Evolutionary conservation across 2,797 vertebrate genomes (phyloP), one percentile per base, ranked within the genome.

Genomic region (Acanthopagrus latus): DNA sequence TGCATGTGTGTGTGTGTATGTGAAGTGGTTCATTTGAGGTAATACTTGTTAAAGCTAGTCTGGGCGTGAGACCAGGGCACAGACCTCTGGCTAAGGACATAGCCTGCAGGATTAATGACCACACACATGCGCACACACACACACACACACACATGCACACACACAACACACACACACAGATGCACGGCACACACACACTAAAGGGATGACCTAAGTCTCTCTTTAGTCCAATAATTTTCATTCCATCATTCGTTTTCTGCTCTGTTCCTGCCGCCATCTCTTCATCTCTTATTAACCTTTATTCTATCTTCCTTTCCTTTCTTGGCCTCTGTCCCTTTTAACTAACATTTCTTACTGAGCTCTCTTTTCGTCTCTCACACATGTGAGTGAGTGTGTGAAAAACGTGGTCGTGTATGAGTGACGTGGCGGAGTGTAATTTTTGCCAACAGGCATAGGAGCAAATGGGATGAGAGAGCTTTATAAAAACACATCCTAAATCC

Each of bases 401-500:
- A 62, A 65, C 62, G 38, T 52, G 29, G 52, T 58, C 38, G 16
- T 51, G 57, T 25, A 46, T 56, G 80, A 82, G 60, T 82, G 86
- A 68, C 2, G 11, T 71, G 65, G 71, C 58, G 54, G 78, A 65
- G 76, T 82, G 75, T 77, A 71, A 74, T 72, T 78, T 88, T 81
- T 81, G 58, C 80, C 67, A 58, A 60, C 8, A 7, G 81, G 46
- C 13, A 72, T n/a, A 76, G 43, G 20, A 80, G 58, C 47, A 82
- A 86, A 89, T 78, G 64, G 70, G 58, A 71, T 48, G 27, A 71
- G 71, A 59, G 71, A 62, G 78, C 70, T 89, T 75, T 63, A 77
- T 77, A 78, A 82, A 89, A 91, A 78, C 55, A 54, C 82, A 81
- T 78, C 81, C 76, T 33, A 80, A 83, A 87, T 88, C 68, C 87